Conservation (phyloP, 2,113 vertebrate genomes). For the Cinclus cinclus region DNA sequence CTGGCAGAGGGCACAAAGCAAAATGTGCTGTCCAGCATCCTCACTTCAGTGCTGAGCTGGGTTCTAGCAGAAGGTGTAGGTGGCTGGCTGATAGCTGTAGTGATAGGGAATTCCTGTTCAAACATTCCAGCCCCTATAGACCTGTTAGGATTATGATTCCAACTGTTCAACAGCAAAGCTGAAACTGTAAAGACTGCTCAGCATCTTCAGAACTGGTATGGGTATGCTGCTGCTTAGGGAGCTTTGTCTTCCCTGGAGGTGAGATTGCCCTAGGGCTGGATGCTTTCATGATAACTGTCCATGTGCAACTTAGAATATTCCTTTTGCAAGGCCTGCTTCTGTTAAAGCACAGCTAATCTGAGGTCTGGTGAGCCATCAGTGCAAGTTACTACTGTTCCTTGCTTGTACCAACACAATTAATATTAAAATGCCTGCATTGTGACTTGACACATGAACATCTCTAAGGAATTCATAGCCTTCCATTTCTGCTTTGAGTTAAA, state of each 20-base stretch:
- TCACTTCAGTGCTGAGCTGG: fast-evolving
- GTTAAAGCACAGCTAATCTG: not conserved
- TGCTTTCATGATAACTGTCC: not conserved
- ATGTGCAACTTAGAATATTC: not conserved
- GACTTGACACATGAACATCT: not conserved
- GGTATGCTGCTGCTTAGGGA: not conserved
- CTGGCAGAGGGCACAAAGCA: not conserved
- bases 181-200: not conserved
- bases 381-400: not conserved
- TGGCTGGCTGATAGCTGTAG: not conserved
- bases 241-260: not conserved
- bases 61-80: not conserved
- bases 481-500: slow-evolving; percentile 20
- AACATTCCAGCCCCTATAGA: not conserved
- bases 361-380: not conserved
- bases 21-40: not conserved
- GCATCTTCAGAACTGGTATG: not conserved
- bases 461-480: slow-evolving; percentile 19
- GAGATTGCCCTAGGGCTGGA: not conserved
- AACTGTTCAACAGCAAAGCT: not conserved
- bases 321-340: not conserved
- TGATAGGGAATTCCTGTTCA: not conserved
- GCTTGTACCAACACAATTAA: not conserved
- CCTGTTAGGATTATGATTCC: not conserved
- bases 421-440: not conserved